Base-by-base conservation (phyloP, 1,140 invertebrate species). In the Caenorhabditis inopinata region DNA sequence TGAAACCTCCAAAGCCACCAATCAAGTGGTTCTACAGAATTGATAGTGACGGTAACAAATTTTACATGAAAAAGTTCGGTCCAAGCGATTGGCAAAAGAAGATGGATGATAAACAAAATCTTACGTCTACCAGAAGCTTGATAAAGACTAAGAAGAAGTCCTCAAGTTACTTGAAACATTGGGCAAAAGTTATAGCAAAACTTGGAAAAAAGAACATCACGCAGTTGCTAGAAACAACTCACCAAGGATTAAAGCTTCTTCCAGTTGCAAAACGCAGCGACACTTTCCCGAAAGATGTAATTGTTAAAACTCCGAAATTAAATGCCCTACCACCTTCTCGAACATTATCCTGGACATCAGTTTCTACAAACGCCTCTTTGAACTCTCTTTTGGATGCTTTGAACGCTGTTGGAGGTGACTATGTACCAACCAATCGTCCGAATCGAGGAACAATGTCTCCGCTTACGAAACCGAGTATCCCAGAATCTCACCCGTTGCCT, bases 31-130 rank as follows among this genome's bases (percentile, higher is more conserved):
- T 42, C 11, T 68, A 18, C 32, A 29, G 58, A 16, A 38, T 68
- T 25, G 58, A 68, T 12, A 29, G 3, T 21, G 58, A 68, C 1
- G 58, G 58, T 0, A 68, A 68, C 32, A 68, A 68, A 12, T 6
- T 38, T 6, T 68, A 38, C 32, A 21, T 68, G 58, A 68, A 68
- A 2, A 68, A 38, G 1, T 21, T 68, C 2, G 58, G 58, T 21
- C 58, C 58, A 21, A 68, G 58, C n/a, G 58, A 68, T 6, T 68
- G 58, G 58, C 58, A 68, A 18, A 68, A 38, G 7, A 38, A 68
- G 27, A 18, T 11, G 16, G 58, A 68, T 21, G 58, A 58, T 4
- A 58, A 32, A 16, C 6, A 16, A 1, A 68, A 68, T 5, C n/a
- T 32, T 7, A 14, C 27, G 2, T 3, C 27, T 32, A 2, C 27